Conservation (phyloP, 2,113 vertebrate species). For the Marmota flaviventris region DNA sequence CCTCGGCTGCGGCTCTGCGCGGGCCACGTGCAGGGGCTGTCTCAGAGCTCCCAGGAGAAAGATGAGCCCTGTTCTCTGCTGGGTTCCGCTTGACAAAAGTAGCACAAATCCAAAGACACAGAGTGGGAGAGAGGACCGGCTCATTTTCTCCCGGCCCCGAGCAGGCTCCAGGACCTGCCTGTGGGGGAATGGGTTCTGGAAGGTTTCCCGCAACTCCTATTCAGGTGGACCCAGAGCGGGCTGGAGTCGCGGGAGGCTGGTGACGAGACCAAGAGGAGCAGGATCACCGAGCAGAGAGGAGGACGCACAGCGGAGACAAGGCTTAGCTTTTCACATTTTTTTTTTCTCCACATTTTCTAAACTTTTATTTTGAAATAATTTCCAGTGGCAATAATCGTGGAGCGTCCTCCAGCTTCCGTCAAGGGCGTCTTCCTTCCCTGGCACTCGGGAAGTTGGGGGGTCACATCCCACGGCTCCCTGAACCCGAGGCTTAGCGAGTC, state of each 20-base stretch:
- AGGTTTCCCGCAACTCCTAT: neutral
- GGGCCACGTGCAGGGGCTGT: neutral
- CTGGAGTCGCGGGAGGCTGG: neutral
- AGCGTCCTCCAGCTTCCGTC: neutral
- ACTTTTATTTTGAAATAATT: neutral
- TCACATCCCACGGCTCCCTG: accelerated
- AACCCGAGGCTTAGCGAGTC: accelerated
- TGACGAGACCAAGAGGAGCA: accelerated
- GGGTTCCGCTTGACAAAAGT: neutral
- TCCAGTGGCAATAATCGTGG: neutral
- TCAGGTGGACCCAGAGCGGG: neutral
- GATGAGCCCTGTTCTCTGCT: neutral
- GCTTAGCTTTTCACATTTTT: neutral
- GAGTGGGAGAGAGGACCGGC: neutral
- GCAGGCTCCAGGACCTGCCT: neutral
- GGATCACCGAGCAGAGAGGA: neutral
- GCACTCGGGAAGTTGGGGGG: accelerated
- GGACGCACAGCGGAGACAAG: accelerated
- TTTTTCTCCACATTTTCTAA: neutral
- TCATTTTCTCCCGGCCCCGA: neutral
- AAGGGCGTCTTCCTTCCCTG: accelerated
- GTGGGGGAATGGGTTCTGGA: neutral
- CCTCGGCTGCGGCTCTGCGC: neutral
- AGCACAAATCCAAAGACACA: neutral
- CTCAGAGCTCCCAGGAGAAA: neutral